phyloP scores from a whole-genome alignment of 2,113 vertebrate species.

The Parotia lawesii region DNA sequence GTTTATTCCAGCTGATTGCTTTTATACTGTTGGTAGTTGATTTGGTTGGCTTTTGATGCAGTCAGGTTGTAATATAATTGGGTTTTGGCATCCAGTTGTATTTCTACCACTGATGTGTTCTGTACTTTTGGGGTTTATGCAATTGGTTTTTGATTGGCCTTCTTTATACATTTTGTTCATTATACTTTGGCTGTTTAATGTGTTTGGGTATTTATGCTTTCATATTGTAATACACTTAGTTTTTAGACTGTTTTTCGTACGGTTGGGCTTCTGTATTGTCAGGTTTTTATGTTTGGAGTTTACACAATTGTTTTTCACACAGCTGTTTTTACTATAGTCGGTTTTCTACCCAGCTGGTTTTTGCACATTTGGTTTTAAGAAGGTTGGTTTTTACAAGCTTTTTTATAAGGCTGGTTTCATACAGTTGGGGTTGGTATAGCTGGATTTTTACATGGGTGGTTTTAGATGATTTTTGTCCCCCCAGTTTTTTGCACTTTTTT shows the following conservation, averaged over 20 bases:
- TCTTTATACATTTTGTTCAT: background rate
- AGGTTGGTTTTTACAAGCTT: background rate
- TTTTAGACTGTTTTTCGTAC: background rate
- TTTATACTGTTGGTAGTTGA: background rate
- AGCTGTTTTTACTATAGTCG: background rate
- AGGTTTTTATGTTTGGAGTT: background rate
- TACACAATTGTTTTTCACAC: background rate
- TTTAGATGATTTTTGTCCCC: background rate
- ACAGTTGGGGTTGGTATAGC: background rate
- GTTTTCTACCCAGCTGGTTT: background rate
- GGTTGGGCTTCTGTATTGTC: background rate
- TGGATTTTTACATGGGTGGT: background rate
- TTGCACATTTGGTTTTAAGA: background rate
- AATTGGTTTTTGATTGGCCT: background rate
- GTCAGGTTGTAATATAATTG: background rate
- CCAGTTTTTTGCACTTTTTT: background rate
- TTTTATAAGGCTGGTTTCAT: background rate
- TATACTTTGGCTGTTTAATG: background rate
- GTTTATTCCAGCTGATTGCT: background rate
- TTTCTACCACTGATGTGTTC: background rate
- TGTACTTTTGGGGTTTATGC: background rate
- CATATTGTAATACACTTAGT: background rate
- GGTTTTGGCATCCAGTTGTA: background rate
- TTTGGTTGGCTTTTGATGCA: background rate
- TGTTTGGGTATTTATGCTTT: background rate